A percentile compares a stretch with the other conserved stretches of the same genome.
Evolutionary conservation across 2,888 invertebrate genomes (phyloP).

Genomic region (Cephus pulcher): DNA sequence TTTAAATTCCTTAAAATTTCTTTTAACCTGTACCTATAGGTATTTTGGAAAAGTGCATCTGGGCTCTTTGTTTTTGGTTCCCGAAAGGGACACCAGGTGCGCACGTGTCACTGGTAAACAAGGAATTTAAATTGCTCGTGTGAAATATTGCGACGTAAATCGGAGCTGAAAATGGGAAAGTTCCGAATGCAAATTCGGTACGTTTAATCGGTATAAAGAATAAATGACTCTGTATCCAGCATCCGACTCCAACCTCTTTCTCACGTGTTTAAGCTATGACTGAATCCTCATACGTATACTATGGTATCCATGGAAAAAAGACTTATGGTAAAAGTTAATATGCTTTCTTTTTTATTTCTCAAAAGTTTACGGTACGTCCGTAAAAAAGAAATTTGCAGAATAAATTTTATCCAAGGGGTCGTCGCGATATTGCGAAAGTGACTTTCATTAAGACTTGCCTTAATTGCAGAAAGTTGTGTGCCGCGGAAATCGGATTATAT

Average conservation of each 20-base stretch:
- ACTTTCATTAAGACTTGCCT: neutral
- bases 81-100: conserved; percentile 39
- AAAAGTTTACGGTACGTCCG: neutral
- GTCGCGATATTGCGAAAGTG: conserved; percentile 3
- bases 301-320: too few relatives aligned
- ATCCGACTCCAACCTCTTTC: neutral
- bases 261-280: too few relatives aligned
- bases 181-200: neutral
- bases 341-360: neutral
- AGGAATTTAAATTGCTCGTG: conserved; percentile 40
- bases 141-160: conserved; percentile 34
- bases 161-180: conserved; percentile 3
- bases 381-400: neutral
- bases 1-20: too few relatives aligned
- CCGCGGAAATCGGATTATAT: neutral
- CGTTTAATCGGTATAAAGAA: neutral
- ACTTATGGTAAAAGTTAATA: too few relatives aligned
- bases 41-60: conserved; percentile 26
- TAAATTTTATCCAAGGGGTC: neutral
- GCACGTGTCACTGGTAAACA: conserved; percentile 33
- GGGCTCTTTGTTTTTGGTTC: conserved; percentile 31
- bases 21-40: neutral
- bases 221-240: neutral
- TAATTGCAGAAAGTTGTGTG: neutral
- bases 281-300: too few relatives aligned